Evolutionary conservation across 2,797 vertebrate species (phyloP).

Genomic region (Gephyroberyx darwinii): DNA sequence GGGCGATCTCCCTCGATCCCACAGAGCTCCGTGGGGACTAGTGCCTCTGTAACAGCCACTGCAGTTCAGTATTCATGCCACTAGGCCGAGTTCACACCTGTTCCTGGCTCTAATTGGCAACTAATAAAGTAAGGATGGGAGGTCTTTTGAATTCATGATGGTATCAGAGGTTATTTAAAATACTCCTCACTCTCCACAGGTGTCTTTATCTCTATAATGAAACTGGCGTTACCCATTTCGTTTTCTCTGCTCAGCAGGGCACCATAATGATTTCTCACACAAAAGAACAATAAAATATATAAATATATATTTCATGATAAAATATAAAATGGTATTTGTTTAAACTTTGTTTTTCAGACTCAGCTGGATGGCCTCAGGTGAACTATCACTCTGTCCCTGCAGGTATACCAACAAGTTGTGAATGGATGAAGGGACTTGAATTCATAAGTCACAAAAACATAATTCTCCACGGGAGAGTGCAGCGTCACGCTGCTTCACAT

Average conservation of each 20-base stretch:
- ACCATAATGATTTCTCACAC: conserved; percentile 27
- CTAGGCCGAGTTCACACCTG: conserved; percentile 53
- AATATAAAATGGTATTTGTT: conserved; percentile 20
- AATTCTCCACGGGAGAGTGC: conserved; percentile 54
- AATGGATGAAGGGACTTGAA: conserved; percentile 25
- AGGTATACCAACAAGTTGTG: conserved; percentile 20
- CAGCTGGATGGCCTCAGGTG: conserved; percentile 17
- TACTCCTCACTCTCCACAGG: conserved; percentile 38
- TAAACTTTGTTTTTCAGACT: conserved; percentile 19
- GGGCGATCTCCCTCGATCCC: conserved; percentile 54
- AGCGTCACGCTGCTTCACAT: conserved; percentile 46
- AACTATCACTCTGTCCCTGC: conserved; percentile 8
- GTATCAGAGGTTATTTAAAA: conserved; percentile 63
- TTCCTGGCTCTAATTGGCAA: conserved; percentile 68
- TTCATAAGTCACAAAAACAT: conserved; percentile 48
- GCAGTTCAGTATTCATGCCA: conserved; percentile 48
- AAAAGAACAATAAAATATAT: conserved; percentile 38
- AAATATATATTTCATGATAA: conserved; percentile 1
- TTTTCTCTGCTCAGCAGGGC: conserved; percentile 40
- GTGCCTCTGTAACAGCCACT: conserved; percentile 35
- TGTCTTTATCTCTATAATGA: conserved; percentile 45
- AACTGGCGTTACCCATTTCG: conserved; percentile 45
- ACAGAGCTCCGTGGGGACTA: conserved; percentile 46
- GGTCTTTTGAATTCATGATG: conserved; percentile 61
- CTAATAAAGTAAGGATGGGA: conserved; percentile 62